phyloP scores from a whole-genome alignment of 2,888 invertebrate species.

The Sarcophaga carnaria region DNA sequence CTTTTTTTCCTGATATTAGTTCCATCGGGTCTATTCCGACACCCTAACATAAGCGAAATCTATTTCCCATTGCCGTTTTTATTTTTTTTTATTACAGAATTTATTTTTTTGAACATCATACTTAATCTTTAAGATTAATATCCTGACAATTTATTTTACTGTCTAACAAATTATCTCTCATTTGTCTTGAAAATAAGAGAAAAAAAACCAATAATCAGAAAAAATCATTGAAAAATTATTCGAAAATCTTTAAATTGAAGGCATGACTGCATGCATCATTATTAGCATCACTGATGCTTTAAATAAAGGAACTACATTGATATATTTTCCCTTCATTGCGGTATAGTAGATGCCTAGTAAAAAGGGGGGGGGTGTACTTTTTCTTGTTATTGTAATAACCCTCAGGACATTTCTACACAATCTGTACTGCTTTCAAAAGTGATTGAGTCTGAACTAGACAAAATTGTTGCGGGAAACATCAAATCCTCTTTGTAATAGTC shows the following conservation, averaged over 20 bases:
- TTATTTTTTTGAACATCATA: conserved; percentile 5
- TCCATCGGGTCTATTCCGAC: background rate
- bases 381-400: too few species aligned
- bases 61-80: background rate
- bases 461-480: background rate
- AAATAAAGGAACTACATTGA: too few species aligned
- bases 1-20: background rate
- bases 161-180: background rate
- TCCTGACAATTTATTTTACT: conserved; percentile 20
- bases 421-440: too few species aligned
- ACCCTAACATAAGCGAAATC: background rate
- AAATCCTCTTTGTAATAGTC: background rate
- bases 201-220: too few species aligned
- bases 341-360: too few species aligned
- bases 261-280: conserved; percentile 3
- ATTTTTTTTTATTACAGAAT: background rate
- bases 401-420: too few species aligned
- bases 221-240: conserved; percentile 24
- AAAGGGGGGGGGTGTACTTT: conserved; percentile 25
- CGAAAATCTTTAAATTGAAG: background rate
- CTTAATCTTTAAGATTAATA: conserved; percentile 40
- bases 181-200: background rate
- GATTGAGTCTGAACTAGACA: conserved; percentile 39
- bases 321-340: too few species aligned
- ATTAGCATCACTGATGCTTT: too few species aligned